Percentiles rank a stretch among this genome's conserved stretches.
These are phyloP conservation scores for Bacillus rossius DNA, from an alignment of 1,140 invertebrate species.

Conservation along the genomic window DNA sequence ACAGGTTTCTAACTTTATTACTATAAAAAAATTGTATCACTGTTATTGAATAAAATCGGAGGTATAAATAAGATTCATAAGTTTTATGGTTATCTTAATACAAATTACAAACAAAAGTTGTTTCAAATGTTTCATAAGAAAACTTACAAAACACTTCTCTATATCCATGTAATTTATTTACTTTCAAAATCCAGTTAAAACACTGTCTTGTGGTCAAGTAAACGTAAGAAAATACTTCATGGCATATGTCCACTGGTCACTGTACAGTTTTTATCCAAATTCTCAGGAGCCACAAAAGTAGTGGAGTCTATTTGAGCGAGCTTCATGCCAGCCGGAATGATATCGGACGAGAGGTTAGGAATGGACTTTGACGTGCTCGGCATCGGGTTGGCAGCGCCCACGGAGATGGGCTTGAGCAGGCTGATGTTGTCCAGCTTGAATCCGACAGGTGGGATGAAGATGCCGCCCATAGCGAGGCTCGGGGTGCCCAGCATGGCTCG, in stretches of 20 bases:
- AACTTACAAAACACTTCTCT: too few relatives aligned
- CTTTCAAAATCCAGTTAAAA: too few relatives aligned
- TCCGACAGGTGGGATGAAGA: slow-evolving; percentile 41
- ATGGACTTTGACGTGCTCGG: slow-evolving; percentile 10
- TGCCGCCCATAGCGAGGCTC: slow-evolving; percentile 32
- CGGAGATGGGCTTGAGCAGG: slow-evolving; percentile 13
- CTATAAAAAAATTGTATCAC: too few relatives aligned
- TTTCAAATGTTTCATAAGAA: too few relatives aligned
- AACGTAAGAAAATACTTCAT: not conserved
- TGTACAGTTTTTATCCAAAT: slow-evolving; percentile 10
- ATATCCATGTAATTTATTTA: too few relatives aligned
- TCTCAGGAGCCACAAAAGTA: slow-evolving; percentile 1
- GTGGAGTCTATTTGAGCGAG: slow-evolving; percentile 3
- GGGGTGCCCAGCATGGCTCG: not conserved
- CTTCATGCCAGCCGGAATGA: not conserved
- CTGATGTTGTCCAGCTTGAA: slow-evolving; percentile 40
- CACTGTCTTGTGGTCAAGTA: too few relatives aligned
- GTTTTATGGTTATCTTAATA: too few relatives aligned
- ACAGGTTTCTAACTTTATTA: too few relatives aligned
- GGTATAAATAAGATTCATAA: too few relatives aligned
- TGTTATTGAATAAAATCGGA: too few relatives aligned
- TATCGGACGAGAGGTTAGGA: not conserved
- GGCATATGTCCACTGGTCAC: slow-evolving; percentile 11
- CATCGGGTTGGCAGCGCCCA: not conserved
- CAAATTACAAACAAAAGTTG: too few relatives aligned